These are phyloP conservation scores for Hydrolagus affinis DNA, from an alignment of 2,113 vertebrate species.

Conservation along the genomic window DNA sequence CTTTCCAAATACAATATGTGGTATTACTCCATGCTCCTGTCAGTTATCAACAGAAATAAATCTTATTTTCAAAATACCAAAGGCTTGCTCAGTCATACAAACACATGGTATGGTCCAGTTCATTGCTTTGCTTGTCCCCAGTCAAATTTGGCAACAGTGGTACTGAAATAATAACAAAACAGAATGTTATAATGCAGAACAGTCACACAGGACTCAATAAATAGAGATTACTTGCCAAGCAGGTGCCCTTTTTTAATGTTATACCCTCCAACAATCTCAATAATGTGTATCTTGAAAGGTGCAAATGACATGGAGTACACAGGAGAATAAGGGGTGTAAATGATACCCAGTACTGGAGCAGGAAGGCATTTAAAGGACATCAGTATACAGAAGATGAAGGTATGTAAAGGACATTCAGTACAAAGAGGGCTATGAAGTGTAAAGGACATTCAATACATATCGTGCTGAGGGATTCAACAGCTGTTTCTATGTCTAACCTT, in stretches of 20 bases:
- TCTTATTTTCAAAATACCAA: not conserved
- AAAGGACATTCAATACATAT: slow-evolving; percentile 20
- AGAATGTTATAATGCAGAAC: not conserved
- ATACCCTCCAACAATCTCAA: not conserved
- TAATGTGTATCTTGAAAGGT: not conserved
- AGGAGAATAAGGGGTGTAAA: not conserved
- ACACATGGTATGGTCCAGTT: not conserved
- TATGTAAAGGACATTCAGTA: not conserved
- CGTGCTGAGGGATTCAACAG: not conserved
- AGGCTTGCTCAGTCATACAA: not conserved
- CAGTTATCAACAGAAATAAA: not conserved
- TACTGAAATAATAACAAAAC: not conserved
- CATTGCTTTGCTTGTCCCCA: not conserved
- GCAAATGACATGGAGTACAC: not conserved
- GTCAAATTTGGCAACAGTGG: not conserved
- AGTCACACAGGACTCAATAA: not conserved
- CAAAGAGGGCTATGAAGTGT: not conserved
- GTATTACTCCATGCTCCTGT: not conserved
- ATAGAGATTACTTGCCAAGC: not conserved
- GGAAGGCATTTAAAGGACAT: not conserved
- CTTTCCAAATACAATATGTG: not conserved
- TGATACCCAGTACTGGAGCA: not conserved
- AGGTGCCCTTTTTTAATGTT: not conserved
- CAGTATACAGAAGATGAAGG: not conserved
- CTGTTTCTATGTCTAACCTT: slow-evolving; percentile 1